Conservation (phyloP, 2,888 invertebrate genomes). For the Rotaria macrura region DNA sequence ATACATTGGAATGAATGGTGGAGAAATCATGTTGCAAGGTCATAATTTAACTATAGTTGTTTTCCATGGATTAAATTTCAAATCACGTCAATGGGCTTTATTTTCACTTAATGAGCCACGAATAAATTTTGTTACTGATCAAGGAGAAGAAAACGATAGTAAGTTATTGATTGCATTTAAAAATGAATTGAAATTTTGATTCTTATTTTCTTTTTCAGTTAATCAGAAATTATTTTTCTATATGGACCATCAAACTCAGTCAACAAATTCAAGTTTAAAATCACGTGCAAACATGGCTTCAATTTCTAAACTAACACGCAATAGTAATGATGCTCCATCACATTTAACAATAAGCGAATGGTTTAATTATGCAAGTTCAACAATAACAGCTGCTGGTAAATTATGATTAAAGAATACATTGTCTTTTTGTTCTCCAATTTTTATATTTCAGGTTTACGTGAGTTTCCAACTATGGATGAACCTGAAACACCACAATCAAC, state of each 20-base stretch:
- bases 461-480: not conserved
- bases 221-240: conserved; percentile 26
- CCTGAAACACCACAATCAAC: not conserved
- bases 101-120: conserved; percentile 83
- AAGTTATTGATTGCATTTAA: not conserved
- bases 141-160: not conserved
- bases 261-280: not conserved
- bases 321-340: not conserved
- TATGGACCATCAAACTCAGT: conserved; percentile 21
- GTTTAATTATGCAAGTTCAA: conserved; percentile 33
- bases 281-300: conserved; percentile 27
- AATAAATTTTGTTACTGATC: conserved; percentile 77
- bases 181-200: no score
- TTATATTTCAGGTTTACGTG: not conserved
- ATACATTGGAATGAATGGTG: conserved; percentile 59
- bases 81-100: conserved; percentile 86
- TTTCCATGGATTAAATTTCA: conserved; percentile 92
- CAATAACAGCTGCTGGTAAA: conserved; percentile 27
- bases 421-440: not conserved
- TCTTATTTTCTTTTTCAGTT: not conserved
- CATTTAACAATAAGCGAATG: conserved; percentile 28
- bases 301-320: conserved; percentile 27
- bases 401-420: not conserved
- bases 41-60: conserved; percentile 85
- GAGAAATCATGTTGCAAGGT: conserved; percentile 58